Evolutionary conservation across 2,797 vertebrate species (phyloP), one percentile per base, ranked within the genome.

Genomic region (Eremophila alpestris): DNA sequence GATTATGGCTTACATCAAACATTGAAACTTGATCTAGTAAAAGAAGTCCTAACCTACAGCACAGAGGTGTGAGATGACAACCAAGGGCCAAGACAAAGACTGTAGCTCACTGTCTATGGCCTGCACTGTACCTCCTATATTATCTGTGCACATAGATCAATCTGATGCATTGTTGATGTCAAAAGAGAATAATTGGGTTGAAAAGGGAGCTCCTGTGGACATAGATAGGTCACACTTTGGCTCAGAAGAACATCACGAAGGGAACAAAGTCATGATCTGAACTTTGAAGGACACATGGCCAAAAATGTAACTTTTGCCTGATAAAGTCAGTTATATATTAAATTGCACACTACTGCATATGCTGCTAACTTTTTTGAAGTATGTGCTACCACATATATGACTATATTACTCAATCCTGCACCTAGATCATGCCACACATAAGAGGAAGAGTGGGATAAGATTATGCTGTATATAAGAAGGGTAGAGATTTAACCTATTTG

Each of bases 161-260:
- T 13, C 26, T 60, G 36, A 40, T 19, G 29, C 0, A 1, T 6
- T 8, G 10, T 26, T 34, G 20, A 9, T 1, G 0, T 22, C 40
- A 59, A 22, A 40, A 40, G 24, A 67, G n/a, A 52, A 52, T 13
- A 7, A 26, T 0, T 18, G 30, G 16, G 15, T 21, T 45, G 45
- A 45, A 58, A 10, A 13, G 30, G 9, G 34, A 68, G 40, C 17
- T 69, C 16, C 48, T 34, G 11, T 18, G 54, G 10, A 30, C 14
- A 19, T 3, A 40, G 12, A 17, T 16, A 26, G 52, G 24, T 59
- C 52, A 9, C 6, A 4, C 24, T 65, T 34, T 40, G 29, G 14
- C 20, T 65, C 17, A 7, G 45, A 67, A 32, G 46, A 73, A 13
- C 13, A 65, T 11, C 34, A 27, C 29, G 46, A 74, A 30, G 7